Conservation (phyloP, 1,140 invertebrate species). For the Leguminivora glycinivorella region DNA sequence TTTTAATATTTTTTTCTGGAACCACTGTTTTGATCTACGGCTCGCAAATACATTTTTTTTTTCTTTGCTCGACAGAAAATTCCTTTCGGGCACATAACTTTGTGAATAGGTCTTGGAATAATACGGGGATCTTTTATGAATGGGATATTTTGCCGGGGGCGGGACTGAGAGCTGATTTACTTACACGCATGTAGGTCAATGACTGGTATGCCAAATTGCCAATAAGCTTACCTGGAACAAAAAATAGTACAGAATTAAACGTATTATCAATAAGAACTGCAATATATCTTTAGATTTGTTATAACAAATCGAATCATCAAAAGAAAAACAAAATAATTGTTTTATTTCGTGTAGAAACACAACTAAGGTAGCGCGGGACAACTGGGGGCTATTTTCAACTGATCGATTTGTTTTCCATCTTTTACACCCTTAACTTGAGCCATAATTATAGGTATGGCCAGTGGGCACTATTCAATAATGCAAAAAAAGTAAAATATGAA, state of each 20-base stretch:
- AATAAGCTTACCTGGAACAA: slow-evolving; percentile 16
- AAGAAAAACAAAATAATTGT: too few relatives aligned
- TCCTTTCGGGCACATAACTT: slow-evolving; percentile 56
- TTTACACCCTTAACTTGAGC: too few relatives aligned
- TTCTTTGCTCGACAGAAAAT: slow-evolving; percentile 51
- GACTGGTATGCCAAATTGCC: not conserved
- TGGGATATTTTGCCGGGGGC: slow-evolving; percentile 48
- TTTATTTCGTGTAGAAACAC: too few relatives aligned
- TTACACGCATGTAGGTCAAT: slow-evolving; percentile 6
- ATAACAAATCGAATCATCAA: too few relatives aligned
- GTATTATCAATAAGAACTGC: slow-evolving; percentile 7
- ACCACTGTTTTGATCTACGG: slow-evolving; percentile 71
- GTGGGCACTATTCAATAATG: too few relatives aligned
- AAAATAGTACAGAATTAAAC: slow-evolving; percentile 5
- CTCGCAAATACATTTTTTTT: slow-evolving; percentile 60
- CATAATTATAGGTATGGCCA: too few relatives aligned
- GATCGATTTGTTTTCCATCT: too few relatives aligned
- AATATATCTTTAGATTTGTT: too few relatives aligned
- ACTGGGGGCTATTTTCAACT: too few relatives aligned
- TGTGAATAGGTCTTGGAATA: slow-evolving; percentile 62
- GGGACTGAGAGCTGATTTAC: slow-evolving; percentile 30
- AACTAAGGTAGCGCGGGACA: too few relatives aligned
- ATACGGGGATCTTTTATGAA: slow-evolving; percentile 62
- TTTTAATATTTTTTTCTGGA: slow-evolving; percentile 64
- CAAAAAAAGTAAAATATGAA: too few relatives aligned